Evolutionary conservation across 2,797 vertebrate species (phyloP).

Genomic region (Pachyuromys duprasi): DNA sequence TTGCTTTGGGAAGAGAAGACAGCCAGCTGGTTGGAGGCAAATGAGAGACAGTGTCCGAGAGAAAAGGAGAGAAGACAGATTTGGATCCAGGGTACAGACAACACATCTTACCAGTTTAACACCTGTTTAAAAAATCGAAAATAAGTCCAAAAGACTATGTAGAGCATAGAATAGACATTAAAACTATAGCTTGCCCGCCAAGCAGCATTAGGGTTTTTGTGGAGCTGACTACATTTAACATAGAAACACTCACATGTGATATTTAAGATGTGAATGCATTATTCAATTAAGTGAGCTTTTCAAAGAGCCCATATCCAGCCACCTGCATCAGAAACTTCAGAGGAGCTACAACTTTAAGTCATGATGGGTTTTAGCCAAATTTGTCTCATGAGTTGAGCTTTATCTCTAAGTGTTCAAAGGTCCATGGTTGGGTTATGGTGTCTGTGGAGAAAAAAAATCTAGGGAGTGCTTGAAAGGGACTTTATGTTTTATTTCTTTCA

Average conservation of each 20-base stretch:
- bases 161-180: not conserved
- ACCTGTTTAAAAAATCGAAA: not conserved
- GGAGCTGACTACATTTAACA: not conserved
- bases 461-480: not conserved
- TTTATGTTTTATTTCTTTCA: not conserved
- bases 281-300: constrained; percentile 31
- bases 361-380: constrained; percentile 3
- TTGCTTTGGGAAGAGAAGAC: not conserved
- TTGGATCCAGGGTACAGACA: not conserved
- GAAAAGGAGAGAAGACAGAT: not conserved
- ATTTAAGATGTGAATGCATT: not conserved
- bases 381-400: constrained; percentile 9
- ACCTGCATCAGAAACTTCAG: not conserved
- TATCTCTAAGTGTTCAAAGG: not conserved
- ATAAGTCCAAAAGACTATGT: not conserved
- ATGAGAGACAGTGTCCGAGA: not conserved
- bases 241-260: not conserved
- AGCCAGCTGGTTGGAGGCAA: not conserved
- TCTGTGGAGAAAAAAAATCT: not conserved
- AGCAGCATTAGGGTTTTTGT: not conserved
- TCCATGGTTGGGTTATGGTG: not conserved
- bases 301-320: not conserved
- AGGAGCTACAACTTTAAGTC: not conserved
- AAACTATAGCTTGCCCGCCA: constrained; percentile 12
- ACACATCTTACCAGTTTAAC: not conserved